These are phyloP conservation scores for Flexamia atlantica DNA, from an alignment of 2,888 invertebrate species.

Conservation along the genomic window DNA sequence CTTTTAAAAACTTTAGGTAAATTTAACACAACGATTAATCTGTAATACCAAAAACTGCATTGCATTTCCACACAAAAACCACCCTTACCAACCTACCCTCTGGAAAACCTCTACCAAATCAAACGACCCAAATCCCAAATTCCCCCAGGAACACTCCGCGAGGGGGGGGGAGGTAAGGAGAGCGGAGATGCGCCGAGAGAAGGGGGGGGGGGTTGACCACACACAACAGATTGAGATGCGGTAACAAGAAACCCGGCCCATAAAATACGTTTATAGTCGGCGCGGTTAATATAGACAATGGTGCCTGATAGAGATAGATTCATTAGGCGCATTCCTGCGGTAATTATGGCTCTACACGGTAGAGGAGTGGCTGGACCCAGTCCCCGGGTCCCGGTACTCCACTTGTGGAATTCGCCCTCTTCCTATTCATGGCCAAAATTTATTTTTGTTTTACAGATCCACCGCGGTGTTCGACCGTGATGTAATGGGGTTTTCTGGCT, in stretches of 20 bases:
- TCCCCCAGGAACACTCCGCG: too few species aligned
- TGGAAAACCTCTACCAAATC: too few species aligned
- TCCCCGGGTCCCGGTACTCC: too few species aligned
- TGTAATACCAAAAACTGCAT: too few species aligned
- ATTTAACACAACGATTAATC: too few species aligned
- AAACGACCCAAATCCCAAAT: too few species aligned
- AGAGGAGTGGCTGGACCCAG: slow-evolving; percentile 41
- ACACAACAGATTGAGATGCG: slow-evolving; percentile 52
- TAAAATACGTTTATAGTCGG: slow-evolving; percentile 49
- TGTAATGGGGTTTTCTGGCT: slow-evolving; percentile 37
- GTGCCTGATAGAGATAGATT: slow-evolving; percentile 44
- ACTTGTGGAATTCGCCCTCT: slow-evolving; percentile 48
- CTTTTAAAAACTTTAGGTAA: too few species aligned
- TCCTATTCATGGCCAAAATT: slow-evolving; percentile 55
- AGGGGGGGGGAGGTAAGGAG: too few species aligned
- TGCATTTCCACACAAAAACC: too few species aligned
- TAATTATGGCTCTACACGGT: slow-evolving; percentile 46
- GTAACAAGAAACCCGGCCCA: slow-evolving; percentile 44
- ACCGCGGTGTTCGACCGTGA: slow-evolving; percentile 15
- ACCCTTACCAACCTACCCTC: too few species aligned
- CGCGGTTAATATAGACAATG: slow-evolving; percentile 52
- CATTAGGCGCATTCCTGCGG: slow-evolving; percentile 43
- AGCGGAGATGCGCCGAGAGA: too few species aligned
- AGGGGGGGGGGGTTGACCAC: slow-evolving; percentile 31
- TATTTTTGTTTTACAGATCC: slow-evolving; percentile 36